Percentiles rank a stretch among this genome's conserved stretches.
Evolutionary conservation across 2,113 vertebrate genomes (phyloP).

Genomic region (Sceloporus undulatus): DNA sequence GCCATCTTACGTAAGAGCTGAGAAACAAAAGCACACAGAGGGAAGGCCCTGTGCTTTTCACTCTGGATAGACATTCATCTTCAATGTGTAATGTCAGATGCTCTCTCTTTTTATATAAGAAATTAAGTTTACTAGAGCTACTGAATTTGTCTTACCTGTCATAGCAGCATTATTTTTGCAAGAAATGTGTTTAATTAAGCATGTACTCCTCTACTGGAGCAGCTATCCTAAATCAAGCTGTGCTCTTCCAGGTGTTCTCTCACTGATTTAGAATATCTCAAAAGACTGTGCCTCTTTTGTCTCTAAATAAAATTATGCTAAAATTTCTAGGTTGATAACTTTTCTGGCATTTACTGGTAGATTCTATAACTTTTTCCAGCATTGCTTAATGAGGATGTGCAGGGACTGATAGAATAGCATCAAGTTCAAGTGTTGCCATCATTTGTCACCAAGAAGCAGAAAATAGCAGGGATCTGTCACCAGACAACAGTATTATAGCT

Average conservation of each 20-base stretch:
- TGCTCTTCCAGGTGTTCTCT: constrained; percentile 51
- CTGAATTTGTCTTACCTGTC: constrained; percentile 43
- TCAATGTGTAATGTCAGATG: constrained; percentile 11
- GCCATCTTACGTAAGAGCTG: not conserved
- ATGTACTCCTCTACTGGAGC: constrained; percentile 12
- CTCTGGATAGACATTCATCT: constrained; percentile 37
- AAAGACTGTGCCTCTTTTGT: accelerated
- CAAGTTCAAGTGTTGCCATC: not conserved
- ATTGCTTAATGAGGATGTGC: not conserved
- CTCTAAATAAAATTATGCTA: accelerated
- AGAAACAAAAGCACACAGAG: not conserved
- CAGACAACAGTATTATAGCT: not conserved
- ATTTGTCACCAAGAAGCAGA: not conserved
- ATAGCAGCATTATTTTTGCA: constrained; percentile 47
- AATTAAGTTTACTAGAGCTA: constrained; percentile 28
- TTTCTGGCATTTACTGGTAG: not conserved
- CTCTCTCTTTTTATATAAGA: constrained; percentile 36
- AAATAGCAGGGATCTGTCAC: not conserved
- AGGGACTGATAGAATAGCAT: too few relatives aligned
- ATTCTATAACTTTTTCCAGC: not conserved
- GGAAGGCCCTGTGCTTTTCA: not conserved
- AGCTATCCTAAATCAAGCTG: constrained; percentile 56
- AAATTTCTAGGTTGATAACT: not conserved
- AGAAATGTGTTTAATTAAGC: constrained; percentile 54
- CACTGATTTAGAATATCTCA: constrained; percentile 22